A percentile compares a stretch with the other conserved stretches of the same genome.
These are phyloP conservation scores for Asbolus verrucosus DNA, from an alignment of 1,140 invertebrate species.

Conservation along the genomic window DNA sequence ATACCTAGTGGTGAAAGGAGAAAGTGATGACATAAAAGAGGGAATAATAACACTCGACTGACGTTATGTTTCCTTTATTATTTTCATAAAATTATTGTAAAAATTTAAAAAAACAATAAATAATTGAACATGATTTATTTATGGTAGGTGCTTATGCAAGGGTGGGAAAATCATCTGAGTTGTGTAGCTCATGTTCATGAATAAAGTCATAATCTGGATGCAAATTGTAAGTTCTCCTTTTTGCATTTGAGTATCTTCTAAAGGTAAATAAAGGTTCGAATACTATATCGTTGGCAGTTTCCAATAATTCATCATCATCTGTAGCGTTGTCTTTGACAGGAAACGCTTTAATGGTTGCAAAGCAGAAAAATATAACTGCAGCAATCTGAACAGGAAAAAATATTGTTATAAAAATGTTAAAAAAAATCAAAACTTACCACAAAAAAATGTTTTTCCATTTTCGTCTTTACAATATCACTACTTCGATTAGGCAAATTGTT, in stretches of 20 bases:
- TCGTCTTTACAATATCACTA: background rate
- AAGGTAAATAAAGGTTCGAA: conserved; percentile 2
- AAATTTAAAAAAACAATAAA: conserved; percentile 19
- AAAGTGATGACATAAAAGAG: background rate
- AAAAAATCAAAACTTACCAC: conserved; percentile 12
- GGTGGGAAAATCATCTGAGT: conserved; percentile 18
- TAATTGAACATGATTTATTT: background rate
- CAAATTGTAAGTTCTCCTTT: background rate
- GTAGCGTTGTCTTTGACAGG: background rate
- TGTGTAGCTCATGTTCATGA: background rate
- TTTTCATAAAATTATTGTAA: conserved; percentile 4
- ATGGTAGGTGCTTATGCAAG: conserved; percentile 4
- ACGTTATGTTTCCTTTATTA: no score
- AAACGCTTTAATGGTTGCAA: background rate
- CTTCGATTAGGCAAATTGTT: background rate
- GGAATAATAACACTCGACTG: background rate
- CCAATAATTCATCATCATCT: background rate
- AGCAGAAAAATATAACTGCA: no score
- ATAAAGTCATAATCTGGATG: background rate
- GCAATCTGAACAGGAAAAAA: no score
- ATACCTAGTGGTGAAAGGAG: background rate
- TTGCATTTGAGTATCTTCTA: background rate
- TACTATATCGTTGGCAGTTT: background rate
- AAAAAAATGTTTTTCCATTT: conserved; percentile 8
- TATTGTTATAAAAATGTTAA: conserved; percentile 5